A percentile compares a stretch with the other conserved stretches of the same genome.
These are phyloP conservation scores for Glyptemys insculpta DNA, from an alignment of 2,797 vertebrate genomes.

Conservation along the genomic window DNA sequence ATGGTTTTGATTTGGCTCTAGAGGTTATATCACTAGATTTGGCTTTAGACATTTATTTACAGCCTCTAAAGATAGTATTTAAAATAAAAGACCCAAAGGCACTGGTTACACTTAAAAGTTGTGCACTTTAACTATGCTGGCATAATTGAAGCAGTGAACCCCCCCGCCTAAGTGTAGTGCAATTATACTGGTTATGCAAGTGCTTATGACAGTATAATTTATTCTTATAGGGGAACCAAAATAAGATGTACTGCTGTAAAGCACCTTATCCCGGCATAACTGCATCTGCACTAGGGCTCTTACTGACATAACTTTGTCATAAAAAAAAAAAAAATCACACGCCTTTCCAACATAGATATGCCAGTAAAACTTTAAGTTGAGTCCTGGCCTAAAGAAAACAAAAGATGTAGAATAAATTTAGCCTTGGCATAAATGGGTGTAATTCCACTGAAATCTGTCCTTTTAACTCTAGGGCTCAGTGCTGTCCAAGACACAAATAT, in stretches of 20 bases:
- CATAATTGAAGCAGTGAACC: neutral
- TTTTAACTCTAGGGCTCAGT: fast-evolving
- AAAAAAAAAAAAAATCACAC: neutral
- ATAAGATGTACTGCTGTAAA: neutral
- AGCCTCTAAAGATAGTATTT: neutral
- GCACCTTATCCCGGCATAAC: neutral
- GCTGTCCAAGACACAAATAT: neutral
- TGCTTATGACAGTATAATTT: neutral
- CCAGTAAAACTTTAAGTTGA: neutral
- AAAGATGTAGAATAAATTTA: neutral
- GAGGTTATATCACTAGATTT: neutral
- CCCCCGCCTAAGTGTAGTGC: neutral
- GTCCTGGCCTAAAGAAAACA: neutral
- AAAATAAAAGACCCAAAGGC: neutral
- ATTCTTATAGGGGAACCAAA: neutral
- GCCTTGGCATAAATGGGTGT: neutral
- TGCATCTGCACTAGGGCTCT: neutral
- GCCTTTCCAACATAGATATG: neutral
- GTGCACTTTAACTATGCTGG: neutral
- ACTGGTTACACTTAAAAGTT: neutral
- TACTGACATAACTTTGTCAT: neutral
- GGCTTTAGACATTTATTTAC: neutral
- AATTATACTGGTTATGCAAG: neutral
- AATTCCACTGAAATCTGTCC: neutral
- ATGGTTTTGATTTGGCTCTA: neutral